Evolutionary conservation across 2,888 invertebrate species (phyloP), one percentile per base, ranked within the genome.

Genomic region (Heliconius sara): DNA sequence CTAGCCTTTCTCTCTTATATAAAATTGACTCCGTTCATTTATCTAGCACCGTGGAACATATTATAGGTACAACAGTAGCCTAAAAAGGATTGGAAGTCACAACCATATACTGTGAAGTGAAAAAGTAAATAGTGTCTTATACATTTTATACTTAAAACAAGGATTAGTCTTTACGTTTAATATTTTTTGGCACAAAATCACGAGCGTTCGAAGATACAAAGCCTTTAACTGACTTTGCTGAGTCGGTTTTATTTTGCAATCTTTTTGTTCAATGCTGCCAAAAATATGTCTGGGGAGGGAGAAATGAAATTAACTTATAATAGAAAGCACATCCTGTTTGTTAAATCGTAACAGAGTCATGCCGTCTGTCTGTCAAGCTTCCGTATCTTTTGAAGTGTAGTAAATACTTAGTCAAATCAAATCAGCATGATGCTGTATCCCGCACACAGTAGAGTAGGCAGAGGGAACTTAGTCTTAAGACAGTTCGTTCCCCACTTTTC

Each of bases 151-250:
- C 52, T 2, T 57, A 57, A 72, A 57, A 57, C 3, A 22, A 72
- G 3, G 65, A 76, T 79, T 72, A 79, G 68, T 77, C 1, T 27
- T 22, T 19, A 63, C 60, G 60, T 6, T 74, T 52, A 74, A 77
- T 70, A 27, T 57, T 76, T 74, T 52, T 80, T 80, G 80, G 77
- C 77, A 80, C 77, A 63, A 70, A 43, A 67, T 73, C 70, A 80
- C 80, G 63, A 70, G 30, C 57, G 27, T 25, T 73, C 70, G 77
- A 68, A 77, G 63, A 39, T 70, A 77, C 66, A 72, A 68, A 77
- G 75, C 76, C 71, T 72, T 70, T 70, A 34, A 70, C 70, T 47
- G 70, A 43, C 70, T 71, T 75, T 47, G 75, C 65, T 19, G 65
- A 65, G 22, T 65, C 65, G 43, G 75, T 75, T 66, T 73, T 73